A percentile compares a stretch with the other conserved stretches of the same genome.
Evolutionary conservation across 2,113 vertebrate species (phyloP).

Genomic region (Gopherus evgoodei): DNA sequence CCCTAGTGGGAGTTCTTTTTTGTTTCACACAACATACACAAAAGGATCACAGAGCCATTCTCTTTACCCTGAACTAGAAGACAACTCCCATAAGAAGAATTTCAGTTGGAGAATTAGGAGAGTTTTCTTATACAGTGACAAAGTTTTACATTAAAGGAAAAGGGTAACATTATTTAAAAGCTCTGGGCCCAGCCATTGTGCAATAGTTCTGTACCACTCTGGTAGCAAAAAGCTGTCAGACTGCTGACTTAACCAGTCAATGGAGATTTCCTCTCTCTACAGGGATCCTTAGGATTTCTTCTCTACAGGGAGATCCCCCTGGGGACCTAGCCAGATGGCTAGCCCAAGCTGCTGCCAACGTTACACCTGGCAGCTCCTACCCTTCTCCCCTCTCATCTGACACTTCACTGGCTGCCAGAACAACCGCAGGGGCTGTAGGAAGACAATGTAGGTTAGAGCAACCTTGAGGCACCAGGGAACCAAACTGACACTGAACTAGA

Average conservation of each 20-base stretch:
- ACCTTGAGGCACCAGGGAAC: not conserved
- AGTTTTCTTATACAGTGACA: not conserved
- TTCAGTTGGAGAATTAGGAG: not conserved
- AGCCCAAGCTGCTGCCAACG: too few species aligned
- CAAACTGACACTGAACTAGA: not conserved
- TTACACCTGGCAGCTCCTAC: not conserved
- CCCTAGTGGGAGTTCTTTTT: not conserved
- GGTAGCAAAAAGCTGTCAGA: not conserved
- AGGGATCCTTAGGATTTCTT: not conserved
- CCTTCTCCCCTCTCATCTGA: not conserved
- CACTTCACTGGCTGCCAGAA: not conserved
- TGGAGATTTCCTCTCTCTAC: not conserved
- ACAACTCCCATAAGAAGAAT: not conserved
- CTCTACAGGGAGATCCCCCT: too few species aligned
- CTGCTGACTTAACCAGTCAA: not conserved
- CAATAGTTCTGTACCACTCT: not conserved
- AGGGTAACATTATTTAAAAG: not conserved
- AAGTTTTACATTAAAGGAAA: not conserved
- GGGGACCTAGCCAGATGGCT: too few species aligned
- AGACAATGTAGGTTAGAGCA: not conserved
- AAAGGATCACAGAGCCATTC: not conserved
- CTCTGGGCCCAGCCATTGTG: not conserved
- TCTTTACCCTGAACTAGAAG: not conserved
- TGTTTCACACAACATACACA: not conserved
- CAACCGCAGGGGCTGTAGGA: not conserved